Percentiles rank a stretch among this genome's conserved stretches.
Evolutionary conservation across 2,113 vertebrate species (phyloP).

Genomic region (Rhizomys pruinosus): DNA sequence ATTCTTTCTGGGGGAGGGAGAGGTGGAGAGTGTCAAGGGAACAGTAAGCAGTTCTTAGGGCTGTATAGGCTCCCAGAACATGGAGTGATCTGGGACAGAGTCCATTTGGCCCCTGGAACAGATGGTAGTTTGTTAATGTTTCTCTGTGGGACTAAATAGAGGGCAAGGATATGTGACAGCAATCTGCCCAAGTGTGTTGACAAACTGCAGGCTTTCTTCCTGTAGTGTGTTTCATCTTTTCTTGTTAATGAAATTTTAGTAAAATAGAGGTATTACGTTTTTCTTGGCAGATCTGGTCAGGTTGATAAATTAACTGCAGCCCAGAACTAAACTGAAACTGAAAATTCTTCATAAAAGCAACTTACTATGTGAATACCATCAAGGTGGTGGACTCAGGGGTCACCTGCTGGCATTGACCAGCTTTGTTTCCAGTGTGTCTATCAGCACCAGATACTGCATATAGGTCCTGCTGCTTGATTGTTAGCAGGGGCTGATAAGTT

Average conservation of each 20-base stretch:
- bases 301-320: not conserved
- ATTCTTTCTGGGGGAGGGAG: not conserved
- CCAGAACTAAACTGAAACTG: not conserved
- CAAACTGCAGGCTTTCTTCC: not conserved
- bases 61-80: not conserved
- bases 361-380: slow-evolving; percentile 15
- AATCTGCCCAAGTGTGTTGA: not conserved
- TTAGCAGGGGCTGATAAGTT: not conserved
- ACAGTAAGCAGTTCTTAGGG: not conserved
- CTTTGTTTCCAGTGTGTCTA: not conserved
- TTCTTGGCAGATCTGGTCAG: not conserved
- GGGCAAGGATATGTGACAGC: not conserved
- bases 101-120: not conserved
- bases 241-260: not conserved
- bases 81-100: not conserved
- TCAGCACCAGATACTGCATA: too few relatives aligned
- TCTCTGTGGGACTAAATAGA: not conserved
- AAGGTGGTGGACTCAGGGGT: not conserved
- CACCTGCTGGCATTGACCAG: not conserved
- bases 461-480: not conserved
- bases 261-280: not conserved
- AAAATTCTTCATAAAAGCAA: slow-evolving; percentile 5
- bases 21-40: not conserved
- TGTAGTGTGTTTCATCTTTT: not conserved
- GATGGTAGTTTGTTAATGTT: not conserved